These are phyloP conservation scores for Corythornis madagascariensis DNA, from an alignment of 2,113 vertebrate genomes.

Conservation along the genomic window DNA sequence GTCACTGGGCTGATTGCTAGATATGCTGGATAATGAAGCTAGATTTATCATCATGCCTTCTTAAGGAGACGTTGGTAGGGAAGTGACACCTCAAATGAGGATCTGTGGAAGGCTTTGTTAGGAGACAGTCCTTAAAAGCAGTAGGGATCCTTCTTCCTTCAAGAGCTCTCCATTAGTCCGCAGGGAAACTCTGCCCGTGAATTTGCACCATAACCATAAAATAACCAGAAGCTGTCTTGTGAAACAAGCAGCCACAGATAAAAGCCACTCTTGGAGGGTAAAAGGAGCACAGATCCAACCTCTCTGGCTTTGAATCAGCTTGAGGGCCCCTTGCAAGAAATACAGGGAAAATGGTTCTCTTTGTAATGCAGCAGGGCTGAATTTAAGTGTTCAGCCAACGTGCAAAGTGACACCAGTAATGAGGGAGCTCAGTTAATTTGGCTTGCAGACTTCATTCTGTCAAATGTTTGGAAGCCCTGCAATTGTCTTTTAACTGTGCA, in stretches of 20 bases:
- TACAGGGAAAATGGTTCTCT: neutral
- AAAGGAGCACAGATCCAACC: neutral
- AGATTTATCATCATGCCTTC: neutral
- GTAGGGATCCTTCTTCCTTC: neutral
- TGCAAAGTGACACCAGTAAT: constrained; percentile 16
- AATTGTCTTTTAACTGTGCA: constrained; percentile 25
- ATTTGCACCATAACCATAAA: neutral
- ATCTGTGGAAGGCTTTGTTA: neutral
- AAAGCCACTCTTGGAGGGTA: neutral
- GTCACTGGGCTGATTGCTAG: neutral
- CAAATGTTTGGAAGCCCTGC: constrained; percentile 27
- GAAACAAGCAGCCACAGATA: neutral
- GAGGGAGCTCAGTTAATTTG: constrained; percentile 49
- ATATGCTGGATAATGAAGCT: neutral
- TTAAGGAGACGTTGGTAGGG: neutral
- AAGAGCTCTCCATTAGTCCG: neutral
- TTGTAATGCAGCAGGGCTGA: neutral
- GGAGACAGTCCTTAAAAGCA: neutral
- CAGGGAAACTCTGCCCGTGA: neutral
- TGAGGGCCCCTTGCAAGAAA: neutral
- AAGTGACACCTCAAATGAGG: neutral
- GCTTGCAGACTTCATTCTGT: constrained; percentile 35
- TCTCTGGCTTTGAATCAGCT: neutral
- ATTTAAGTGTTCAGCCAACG: neutral
- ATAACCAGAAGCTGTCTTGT: neutral